A percentile compares a stretch with the other conserved stretches of the same genome.
Conservation (phyloP, 2,888 invertebrate species). For the Sialis lutaria region DNA sequence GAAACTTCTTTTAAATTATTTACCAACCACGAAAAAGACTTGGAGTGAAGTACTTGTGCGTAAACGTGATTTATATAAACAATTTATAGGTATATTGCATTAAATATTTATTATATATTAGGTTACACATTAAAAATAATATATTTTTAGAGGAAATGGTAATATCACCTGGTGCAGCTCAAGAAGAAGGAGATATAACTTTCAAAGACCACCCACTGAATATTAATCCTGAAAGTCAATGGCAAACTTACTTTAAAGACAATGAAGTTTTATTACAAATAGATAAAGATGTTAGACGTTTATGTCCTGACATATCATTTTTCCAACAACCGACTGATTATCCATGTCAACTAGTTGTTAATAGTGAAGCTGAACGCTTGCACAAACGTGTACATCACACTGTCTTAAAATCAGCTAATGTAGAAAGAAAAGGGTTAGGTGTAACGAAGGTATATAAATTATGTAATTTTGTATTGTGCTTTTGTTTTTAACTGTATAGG, state of each 20-base stretch:
- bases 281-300: slow-evolving; percentile 86
- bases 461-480: too few species aligned
- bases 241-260: slow-evolving; percentile 92
- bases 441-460: slow-evolving; percentile 57
- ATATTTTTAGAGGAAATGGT: slow-evolving; percentile 61
- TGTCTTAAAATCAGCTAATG: slow-evolving; percentile 70
- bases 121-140: not conserved
- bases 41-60: slow-evolving; percentile 53
- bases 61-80: slow-evolving; percentile 64
- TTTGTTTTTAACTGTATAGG: too few species aligned
- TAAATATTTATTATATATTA: slow-evolving; percentile 5
- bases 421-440: slow-evolving; percentile 75
- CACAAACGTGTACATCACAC: slow-evolving; percentile 79
- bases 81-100: slow-evolving; percentile 48
- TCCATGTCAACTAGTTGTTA: slow-evolving; percentile 67
- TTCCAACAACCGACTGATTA: slow-evolving; percentile 90
- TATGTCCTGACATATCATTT: slow-evolving; percentile 94
- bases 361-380: slow-evolving; percentile 67
- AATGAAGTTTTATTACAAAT: slow-evolving; percentile 96
- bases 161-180: slow-evolving; percentile 55
- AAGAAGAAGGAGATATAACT: slow-evolving; percentile 39
- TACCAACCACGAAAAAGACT: slow-evolving; percentile 47
- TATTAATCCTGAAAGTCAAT: slow-evolving; percentile 87
- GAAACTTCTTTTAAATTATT: slow-evolving; percentile 74
- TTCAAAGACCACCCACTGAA: slow-evolving; percentile 74